Percentiles rank a stretch among this genome's conserved stretches.
Evolutionary conservation across 2,888 invertebrate species (phyloP).

Genomic region (Cosmorhoe ocellata): DNA sequence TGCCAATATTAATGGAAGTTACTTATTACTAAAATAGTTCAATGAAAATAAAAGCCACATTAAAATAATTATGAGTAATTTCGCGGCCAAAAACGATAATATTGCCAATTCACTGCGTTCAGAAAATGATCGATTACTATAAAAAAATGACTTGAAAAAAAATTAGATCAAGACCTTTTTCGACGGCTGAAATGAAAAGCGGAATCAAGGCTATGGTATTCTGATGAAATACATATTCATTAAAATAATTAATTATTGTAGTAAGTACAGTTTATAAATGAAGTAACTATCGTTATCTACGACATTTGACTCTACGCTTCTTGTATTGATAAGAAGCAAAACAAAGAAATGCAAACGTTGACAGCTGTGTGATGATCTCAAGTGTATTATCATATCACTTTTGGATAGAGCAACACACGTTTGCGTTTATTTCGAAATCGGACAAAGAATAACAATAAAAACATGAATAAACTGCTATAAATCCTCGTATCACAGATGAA

Average conservation of each 20-base stretch:
- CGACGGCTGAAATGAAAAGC: slow-evolving; percentile 21
- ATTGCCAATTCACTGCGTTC: slow-evolving; percentile 1
- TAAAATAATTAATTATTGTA: neutral
- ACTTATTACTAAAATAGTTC: neutral
- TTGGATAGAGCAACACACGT: neutral
- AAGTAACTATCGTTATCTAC: slow-evolving; percentile 1
- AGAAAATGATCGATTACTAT: slow-evolving; percentile 12
- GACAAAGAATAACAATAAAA: slow-evolving; percentile 2
- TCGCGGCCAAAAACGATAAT: slow-evolving; percentile 6
- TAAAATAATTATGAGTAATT: slow-evolving; percentile 12
- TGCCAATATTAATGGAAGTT: slow-evolving; percentile 1
- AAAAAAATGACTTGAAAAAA: slow-evolving; percentile 8
- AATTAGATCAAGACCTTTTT: slow-evolving; percentile 23
- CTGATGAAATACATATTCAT: neutral
- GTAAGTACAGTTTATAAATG: neutral
- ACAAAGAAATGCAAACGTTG: slow-evolving; percentile 11
- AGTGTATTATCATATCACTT: neutral
- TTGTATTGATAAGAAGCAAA: slow-evolving; percentile 11
- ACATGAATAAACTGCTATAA: neutral
- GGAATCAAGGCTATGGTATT: slow-evolving; percentile 13
- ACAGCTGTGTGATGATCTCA: slow-evolving; percentile 8
- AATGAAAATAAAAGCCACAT: slow-evolving; percentile 11
- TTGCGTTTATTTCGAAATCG: neutral
- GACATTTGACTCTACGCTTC: slow-evolving; percentile 10
- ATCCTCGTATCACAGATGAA: too few relatives aligned